These are phyloP conservation scores for Napeogenes sylphis DNA, from an alignment of 2,888 invertebrate genomes.

Conservation along the genomic window DNA sequence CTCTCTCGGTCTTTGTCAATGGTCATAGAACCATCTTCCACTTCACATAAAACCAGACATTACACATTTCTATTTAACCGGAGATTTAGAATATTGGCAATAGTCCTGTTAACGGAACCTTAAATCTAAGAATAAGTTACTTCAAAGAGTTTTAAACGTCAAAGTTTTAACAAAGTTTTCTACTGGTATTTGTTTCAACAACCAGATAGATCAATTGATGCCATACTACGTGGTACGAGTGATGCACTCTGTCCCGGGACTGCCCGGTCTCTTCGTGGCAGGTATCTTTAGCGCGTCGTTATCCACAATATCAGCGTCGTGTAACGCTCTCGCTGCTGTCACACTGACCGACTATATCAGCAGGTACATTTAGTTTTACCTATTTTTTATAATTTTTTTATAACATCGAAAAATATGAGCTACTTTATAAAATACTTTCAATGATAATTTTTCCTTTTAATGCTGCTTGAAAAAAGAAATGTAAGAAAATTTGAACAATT, in stretches of 20 bases:
- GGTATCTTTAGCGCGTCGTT: conserved; percentile 94
- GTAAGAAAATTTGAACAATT: too few species aligned
- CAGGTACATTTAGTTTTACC: conserved; percentile 43
- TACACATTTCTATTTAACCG: too few species aligned
- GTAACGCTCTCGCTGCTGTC: conserved; percentile 94
- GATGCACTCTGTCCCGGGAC: conserved; percentile 82
- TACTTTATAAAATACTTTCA: not conserved
- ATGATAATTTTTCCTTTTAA: not conserved
- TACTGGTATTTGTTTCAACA: conserved; percentile 6
- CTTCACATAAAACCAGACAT: too few species aligned
- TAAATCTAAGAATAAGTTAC: too few species aligned
- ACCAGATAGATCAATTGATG: conserved; percentile 85
- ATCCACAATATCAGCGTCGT: conserved; percentile 93
- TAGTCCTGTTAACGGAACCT: too few species aligned
- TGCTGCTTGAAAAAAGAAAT: not conserved
- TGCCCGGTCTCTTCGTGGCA: conserved; percentile 93
- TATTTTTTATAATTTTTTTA: not conserved
- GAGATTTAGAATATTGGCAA: too few species aligned
- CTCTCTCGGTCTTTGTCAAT: too few species aligned
- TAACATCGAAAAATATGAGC: too few species aligned
- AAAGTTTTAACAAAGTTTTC: not conserved
- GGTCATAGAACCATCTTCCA: too few species aligned
- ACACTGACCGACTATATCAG: conserved; percentile 90
- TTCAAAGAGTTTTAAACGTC: too few species aligned
- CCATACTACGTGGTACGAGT: conserved; percentile 87